Evolutionary conservation across 2,888 invertebrate species (phyloP), one percentile per base, ranked within the genome.

Genomic region (Mongoloraphidia duomilia): DNA sequence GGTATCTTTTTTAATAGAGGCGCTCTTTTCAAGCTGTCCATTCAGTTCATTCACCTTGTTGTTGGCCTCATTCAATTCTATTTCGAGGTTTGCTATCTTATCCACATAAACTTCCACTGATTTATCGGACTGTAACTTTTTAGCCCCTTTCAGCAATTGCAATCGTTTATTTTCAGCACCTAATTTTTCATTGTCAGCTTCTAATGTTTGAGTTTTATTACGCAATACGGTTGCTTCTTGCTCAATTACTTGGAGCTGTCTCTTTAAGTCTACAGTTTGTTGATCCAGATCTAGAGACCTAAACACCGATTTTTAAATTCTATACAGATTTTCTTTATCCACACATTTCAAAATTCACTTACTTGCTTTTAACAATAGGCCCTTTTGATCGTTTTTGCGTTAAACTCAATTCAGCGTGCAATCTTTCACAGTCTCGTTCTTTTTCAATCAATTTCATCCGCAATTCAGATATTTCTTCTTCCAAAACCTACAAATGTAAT

Each of bases 371-470:
- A 40, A 70, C 71, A 48, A 78, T 69, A 48, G 76, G 73, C 54
- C 71, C 75, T 63, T 80, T 80, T 3, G 62, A 58, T 43, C 76
- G 72, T 62, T 79, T 79, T 57, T 76, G 76, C 11, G 74, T 68
- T 14, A 79, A 62, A 57, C 78, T 78, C 26, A 84, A 66, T 66
- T 87, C 85, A 2, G 82, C 76, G 56, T 84, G 80, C 47, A 90
- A 68, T 55, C 82, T 73, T 66, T 88, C 87, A 58, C 84, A 81
- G 57, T 84, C 83, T 56, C 84, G 73, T 65, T 91, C 90, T 63
- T 87, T 89, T 65, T 90, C 88, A 48, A 83, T 80, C 2, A 90
- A 65, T 61, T 84, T 83, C 63, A 82, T 83, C 52, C 83, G 73
- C 34, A 88, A 66, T 57, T 83, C 82, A 47, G 75, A 77, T 48